Evolutionary conservation across 2,888 invertebrate species (phyloP).

Genomic region (Pteria penguin): DNA sequence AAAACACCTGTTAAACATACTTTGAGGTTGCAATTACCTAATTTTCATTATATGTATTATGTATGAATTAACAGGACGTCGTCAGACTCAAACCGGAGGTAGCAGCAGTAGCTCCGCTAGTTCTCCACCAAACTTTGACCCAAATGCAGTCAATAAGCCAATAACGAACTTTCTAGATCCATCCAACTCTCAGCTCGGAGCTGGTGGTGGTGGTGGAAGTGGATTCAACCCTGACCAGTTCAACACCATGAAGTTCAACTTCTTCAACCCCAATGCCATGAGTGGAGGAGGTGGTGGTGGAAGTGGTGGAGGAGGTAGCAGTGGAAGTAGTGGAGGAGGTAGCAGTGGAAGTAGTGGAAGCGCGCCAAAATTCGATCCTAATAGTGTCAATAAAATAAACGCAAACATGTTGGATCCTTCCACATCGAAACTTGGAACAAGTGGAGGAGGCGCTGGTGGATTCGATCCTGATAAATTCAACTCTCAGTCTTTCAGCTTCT

Average conservation of each 20-base stretch:
- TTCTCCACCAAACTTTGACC: conserved; percentile 45
- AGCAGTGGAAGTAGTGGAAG: conserved; percentile 6
- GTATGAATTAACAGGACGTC: no score
- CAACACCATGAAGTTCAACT: conserved; percentile 49
- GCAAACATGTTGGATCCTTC: conserved; percentile 50
- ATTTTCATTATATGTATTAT: no score
- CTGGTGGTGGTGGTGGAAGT: conserved; percentile 42
- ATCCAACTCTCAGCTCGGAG: conserved; percentile 43
- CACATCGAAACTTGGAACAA: conserved; percentile 37
- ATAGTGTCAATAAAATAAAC: conserved; percentile 45
- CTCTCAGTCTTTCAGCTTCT: conserved; percentile 50
- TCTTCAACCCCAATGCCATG: conserved; percentile 47
- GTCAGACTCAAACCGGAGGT: conserved; percentile 14
- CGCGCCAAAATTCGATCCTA: conserved; percentile 46
- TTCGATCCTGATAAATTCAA: conserved; percentile 55
- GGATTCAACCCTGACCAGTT: conserved; percentile 51
- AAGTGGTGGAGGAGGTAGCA: conserved; percentile 13
- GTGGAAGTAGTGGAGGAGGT: conserved; percentile 1
- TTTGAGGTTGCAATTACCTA: no score
- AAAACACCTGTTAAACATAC: no score
- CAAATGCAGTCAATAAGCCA: conserved; percentile 49
- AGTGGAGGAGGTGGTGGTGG: conserved; percentile 12
- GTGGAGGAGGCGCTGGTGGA: conserved; percentile 42
- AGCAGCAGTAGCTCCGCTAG: conserved; percentile 11
- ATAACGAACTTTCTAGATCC: conserved; percentile 49